A percentile compares a stretch with the other conserved stretches of the same genome.
These are phyloP conservation scores for Hedychridium roseum DNA, from an alignment of 2,888 invertebrate genomes.

Conservation along the genomic window DNA sequence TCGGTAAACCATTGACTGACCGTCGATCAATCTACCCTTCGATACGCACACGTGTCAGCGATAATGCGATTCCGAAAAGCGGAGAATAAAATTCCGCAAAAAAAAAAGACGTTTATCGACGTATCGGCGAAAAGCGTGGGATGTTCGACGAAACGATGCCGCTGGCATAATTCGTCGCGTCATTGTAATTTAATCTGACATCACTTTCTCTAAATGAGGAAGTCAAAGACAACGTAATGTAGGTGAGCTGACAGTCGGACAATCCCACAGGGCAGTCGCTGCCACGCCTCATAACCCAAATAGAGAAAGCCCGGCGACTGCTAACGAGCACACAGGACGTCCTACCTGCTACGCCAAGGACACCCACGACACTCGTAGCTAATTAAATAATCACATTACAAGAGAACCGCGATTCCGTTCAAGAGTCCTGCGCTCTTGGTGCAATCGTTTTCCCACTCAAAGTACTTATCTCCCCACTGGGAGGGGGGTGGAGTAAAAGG, in stretches of 20 bases:
- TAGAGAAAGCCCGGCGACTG: slow-evolving; percentile 19
- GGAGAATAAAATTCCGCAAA: too few species aligned
- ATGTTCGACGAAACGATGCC: too few species aligned
- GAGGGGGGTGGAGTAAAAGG: too few species aligned
- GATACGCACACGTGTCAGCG: too few species aligned
- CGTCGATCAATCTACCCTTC: too few species aligned
- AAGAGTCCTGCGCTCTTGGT: background rate
- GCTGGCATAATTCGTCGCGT: slow-evolving; percentile 12
- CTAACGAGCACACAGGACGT: slow-evolving; percentile 4
- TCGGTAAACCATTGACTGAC: too few species aligned
- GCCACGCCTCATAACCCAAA: slow-evolving; percentile 47
- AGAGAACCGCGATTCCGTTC: too few species aligned
- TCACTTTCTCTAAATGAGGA: slow-evolving; percentile 10
- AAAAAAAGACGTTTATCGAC: too few species aligned
- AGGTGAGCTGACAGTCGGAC: slow-evolving; percentile 28
- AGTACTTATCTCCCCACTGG: too few species aligned
- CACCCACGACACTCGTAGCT: background rate
- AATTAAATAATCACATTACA: slow-evolving; percentile 7
- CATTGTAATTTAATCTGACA: slow-evolving; percentile 29
- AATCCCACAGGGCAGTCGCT: slow-evolving; percentile 31
- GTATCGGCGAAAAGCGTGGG: too few species aligned
- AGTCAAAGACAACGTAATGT: slow-evolving; percentile 24
- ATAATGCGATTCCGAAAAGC: too few species aligned
- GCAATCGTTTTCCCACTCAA: too few species aligned
- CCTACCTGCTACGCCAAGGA: background rate